These are phyloP conservation scores for Vandiemenella viatica DNA, from an alignment of 2,888 invertebrate species.

Conservation along the genomic window DNA sequence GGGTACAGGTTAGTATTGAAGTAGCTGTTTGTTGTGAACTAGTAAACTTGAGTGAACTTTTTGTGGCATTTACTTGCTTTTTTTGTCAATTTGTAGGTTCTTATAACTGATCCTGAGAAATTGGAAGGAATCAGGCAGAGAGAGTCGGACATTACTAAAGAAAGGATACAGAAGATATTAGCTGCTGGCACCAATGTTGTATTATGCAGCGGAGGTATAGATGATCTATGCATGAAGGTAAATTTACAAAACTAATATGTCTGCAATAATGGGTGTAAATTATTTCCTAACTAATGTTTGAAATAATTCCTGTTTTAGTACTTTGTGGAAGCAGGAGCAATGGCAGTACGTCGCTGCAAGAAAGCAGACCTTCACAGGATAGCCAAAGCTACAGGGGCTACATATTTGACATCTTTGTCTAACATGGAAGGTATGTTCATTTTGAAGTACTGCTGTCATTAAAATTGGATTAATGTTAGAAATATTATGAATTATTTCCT, in stretches of 20 bases:
- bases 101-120: slow-evolving; percentile 88
- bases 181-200: slow-evolving; percentile 90
- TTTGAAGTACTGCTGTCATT: too few species aligned
- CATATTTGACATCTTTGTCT: slow-evolving; percentile 82
- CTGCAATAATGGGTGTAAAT: not conserved
- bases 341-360: slow-evolving; percentile 93
- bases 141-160: slow-evolving; percentile 95
- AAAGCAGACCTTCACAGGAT: slow-evolving; percentile 93
- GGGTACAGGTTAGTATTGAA: slow-evolving; percentile 57
- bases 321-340: slow-evolving; percentile 92
- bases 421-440: slow-evolving; percentile 87
- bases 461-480: too few species aligned
- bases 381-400: slow-evolving; percentile 94
- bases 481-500: too few species aligned
- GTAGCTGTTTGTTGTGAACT: not conserved
- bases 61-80: slow-evolving; percentile 4
- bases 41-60: not conserved
- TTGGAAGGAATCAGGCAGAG: slow-evolving; percentile 88
- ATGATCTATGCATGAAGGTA: slow-evolving; percentile 89
- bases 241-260: not conserved
- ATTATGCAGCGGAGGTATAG: slow-evolving; percentile 87
- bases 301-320: slow-evolving; percentile 38
- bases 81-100: slow-evolving; percentile 32
- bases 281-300: not conserved
- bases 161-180: slow-evolving; percentile 89